These are phyloP conservation scores for Drosophila miranda DNA, from an alignment of 1,140 invertebrate species.

Conservation along the genomic window DNA sequence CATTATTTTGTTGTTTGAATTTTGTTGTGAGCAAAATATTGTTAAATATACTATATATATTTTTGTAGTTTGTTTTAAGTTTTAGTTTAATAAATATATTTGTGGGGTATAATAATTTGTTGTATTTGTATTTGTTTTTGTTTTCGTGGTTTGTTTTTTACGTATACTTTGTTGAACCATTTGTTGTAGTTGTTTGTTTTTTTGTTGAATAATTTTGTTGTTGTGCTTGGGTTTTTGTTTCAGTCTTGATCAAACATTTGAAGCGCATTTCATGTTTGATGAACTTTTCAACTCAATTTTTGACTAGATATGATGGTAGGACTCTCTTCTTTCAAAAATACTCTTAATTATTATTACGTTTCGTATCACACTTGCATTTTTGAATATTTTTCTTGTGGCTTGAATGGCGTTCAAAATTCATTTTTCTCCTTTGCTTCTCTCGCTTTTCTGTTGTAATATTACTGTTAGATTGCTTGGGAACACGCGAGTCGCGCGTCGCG, in stretches of 20 bases:
- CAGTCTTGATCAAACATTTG: slow-evolving; percentile 73
- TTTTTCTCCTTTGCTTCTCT: slow-evolving; percentile 35
- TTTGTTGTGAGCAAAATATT: slow-evolving; percentile 75
- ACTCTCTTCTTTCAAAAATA: slow-evolving; percentile 19
- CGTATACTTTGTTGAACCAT: slow-evolving; percentile 81
- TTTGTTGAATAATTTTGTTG: slow-evolving; percentile 28
- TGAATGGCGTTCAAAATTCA: slow-evolving; percentile 12
- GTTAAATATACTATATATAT: slow-evolving; percentile 55
- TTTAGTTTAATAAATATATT: slow-evolving; percentile 71
- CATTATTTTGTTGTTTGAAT: slow-evolving; percentile 48
- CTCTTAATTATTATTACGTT: slow-evolving; percentile 14
- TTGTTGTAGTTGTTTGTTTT: slow-evolving; percentile 53
- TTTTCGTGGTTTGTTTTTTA: slow-evolving; percentile 58
- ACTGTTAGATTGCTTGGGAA: slow-evolving; percentile 20
- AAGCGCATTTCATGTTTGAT: slow-evolving; percentile 34
- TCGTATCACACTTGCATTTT: slow-evolving; percentile 41
- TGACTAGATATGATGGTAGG: slow-evolving; percentile 53
- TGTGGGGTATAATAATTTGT: slow-evolving; percentile 44
- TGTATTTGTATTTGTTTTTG: slow-evolving; percentile 46
- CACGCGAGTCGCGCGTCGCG: slow-evolving; percentile 34
- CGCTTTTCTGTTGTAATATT: slow-evolving; percentile 24
- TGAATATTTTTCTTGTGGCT: neutral
- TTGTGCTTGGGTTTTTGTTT: slow-evolving; percentile 28
- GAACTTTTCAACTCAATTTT: slow-evolving; percentile 30
- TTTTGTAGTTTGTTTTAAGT: slow-evolving; percentile 44